Conservation (phyloP, 2,888 invertebrate genomes). For the Alloplasta piceator region DNA sequence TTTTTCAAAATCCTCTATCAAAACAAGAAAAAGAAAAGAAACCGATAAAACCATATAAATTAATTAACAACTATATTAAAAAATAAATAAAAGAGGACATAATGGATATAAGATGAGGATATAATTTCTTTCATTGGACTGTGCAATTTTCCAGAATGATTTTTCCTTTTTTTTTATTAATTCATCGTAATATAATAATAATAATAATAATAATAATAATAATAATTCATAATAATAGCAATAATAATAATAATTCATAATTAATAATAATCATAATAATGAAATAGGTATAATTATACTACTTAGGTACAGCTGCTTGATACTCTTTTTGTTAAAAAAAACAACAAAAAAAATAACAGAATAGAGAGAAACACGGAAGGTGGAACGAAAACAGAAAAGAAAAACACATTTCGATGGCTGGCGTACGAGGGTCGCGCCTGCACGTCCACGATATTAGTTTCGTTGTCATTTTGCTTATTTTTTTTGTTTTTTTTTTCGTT, state of each 20-base stretch:
- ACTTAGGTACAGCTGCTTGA: constrained; percentile 82
- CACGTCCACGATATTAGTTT: constrained; percentile 52
- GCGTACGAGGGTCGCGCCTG: constrained; percentile 51
- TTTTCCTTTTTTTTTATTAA: constrained; percentile 63
- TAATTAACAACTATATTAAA: constrained; percentile 1
- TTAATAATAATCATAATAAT: constrained; percentile 70
- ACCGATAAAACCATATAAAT: not conserved
- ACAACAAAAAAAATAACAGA: constrained; percentile 67
- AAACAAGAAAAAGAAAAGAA: not conserved
- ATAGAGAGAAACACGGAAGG: constrained; percentile 53
- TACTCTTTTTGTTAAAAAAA: constrained; percentile 75
- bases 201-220: constrained; percentile 67
- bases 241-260: constrained; percentile 67
- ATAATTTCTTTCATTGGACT: constrained; percentile 59
- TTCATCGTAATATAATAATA: constrained; percentile 67
- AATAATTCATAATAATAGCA: constrained; percentile 67
- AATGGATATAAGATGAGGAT: constrained; percentile 52
- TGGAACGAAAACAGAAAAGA: constrained; percentile 61
- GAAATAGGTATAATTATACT: constrained; percentile 77
- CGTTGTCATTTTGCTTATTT: constrained; percentile 43
- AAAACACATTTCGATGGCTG: constrained; percentile 57
- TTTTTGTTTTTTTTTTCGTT: constrained; percentile 57
- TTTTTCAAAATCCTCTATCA: not conserved
- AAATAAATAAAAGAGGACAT: constrained; percentile 12
- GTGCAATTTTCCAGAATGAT: constrained; percentile 57